A percentile compares a stretch with the other conserved stretches of the same genome.
phyloP scores from a whole-genome alignment of 2,888 invertebrate species.

The Thalpophila matura region DNA sequence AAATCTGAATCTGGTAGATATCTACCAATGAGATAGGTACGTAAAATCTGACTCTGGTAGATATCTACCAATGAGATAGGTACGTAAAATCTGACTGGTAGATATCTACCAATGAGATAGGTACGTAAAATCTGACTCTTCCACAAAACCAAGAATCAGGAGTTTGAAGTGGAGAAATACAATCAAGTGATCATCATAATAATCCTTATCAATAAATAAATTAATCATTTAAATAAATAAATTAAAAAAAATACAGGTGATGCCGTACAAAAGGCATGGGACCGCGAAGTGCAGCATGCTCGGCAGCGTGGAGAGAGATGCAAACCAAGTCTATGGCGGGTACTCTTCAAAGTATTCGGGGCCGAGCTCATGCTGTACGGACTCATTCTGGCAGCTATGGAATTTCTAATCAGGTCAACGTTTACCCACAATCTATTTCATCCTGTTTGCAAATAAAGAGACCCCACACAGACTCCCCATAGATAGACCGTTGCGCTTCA shows the following conservation, averaged over 20 bases:
- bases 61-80: too few species aligned
- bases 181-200: too few species aligned
- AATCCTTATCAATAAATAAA: too few species aligned
- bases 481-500: background rate
- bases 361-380: conserved; percentile 91
- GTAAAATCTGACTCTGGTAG: too few species aligned
- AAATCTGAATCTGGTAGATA: too few species aligned
- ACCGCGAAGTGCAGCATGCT: conserved; percentile 86
- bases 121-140: too few species aligned
- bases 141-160: too few species aligned
- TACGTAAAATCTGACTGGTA: too few species aligned
- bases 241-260: conserved; percentile 84
- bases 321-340: conserved; percentile 91
- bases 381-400: conserved; percentile 91
- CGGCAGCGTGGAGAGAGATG: conserved; percentile 62
- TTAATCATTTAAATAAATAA: too few species aligned
- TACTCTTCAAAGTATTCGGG: conserved; percentile 92
- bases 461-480: background rate
- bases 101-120: too few species aligned
- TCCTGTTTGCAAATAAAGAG: background rate
- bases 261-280: conserved; percentile 92
- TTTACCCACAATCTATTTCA: background rate
- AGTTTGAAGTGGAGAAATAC: too few species aligned
- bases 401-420: conserved; percentile 90
- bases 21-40: too few species aligned